Evolutionary conservation across 2,888 invertebrate species (phyloP).

Genomic region (Ptilodon capucinus): DNA sequence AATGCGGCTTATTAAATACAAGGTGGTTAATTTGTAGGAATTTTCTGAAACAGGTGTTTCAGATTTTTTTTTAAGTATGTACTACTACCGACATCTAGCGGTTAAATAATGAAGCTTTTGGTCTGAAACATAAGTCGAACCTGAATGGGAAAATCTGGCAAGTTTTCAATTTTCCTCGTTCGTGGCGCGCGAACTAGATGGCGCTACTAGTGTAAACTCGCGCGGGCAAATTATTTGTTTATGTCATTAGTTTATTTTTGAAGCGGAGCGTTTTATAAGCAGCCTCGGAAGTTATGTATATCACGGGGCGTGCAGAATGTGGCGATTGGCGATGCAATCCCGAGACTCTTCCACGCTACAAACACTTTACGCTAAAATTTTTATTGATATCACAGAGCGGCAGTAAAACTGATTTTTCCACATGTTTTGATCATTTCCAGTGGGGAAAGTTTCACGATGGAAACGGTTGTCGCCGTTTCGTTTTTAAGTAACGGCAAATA

Average conservation of each 20-base stretch:
- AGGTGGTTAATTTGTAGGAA: conserved; percentile 15
- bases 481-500: conserved; percentile 8
- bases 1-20: not conserved
- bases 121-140: conserved; percentile 25
- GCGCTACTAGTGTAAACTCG: conserved; percentile 36
- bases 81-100: conserved; percentile 36
- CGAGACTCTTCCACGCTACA: conserved; percentile 45
- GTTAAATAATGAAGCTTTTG: not conserved
- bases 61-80: not conserved
- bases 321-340: conserved; percentile 43
- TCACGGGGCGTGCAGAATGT: conserved; percentile 51
- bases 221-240: conserved; percentile 49
- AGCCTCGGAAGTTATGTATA: conserved; percentile 69
- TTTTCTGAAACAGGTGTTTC: conserved; percentile 6
- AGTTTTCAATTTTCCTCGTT: conserved; percentile 50
- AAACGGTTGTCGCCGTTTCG: conserved; percentile 10
- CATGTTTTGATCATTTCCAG: conserved; percentile 33
- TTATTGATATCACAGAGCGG: conserved; percentile 41
- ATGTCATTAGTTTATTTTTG: conserved; percentile 72
- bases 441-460: conserved; percentile 41
- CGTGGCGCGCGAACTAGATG: conserved; percentile 47
- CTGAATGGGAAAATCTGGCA: conserved; percentile 38
- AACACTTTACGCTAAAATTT: conserved; percentile 35
- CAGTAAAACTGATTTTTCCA: conserved; percentile 41
- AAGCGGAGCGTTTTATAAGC: conserved; percentile 74